Base-by-base conservation (phyloP, 1,140 invertebrate genomes). In the Meloidogyne floridensis region DNA sequence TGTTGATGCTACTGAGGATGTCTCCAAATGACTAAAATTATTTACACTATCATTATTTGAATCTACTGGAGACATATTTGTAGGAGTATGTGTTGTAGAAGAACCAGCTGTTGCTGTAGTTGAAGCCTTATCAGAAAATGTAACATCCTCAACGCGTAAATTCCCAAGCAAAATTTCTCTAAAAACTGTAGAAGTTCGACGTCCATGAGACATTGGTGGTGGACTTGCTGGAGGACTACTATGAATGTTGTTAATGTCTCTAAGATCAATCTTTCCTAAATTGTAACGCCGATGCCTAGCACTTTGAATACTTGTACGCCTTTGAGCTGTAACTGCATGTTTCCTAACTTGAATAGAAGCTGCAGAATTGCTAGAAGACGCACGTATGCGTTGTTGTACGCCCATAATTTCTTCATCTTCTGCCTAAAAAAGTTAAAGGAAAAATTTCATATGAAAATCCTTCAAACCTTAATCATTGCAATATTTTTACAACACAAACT, bases 261-360 rank as follows among this genome's bases (percentile, higher is more conserved):
- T n/a, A 65, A 65, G 15, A 65, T 65, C 59, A 65, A 65, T 65
- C 7, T 65, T 65, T 18, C n/a, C n/a, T 15, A 65, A 18, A 65
- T 65, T n/a, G 8, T 65, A n/a, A 65, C 59, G 59, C 18, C 59
- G 3, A 65, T 13, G 15, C 3, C 59, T n/a, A n/a, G 15, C 59
- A 65, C 59, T 65, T n/a, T 65, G 59, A n/a, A 65, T 65, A 65
- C 59, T 65, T n/a, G 59, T 65, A 6, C 59, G 59, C n/a, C 59
- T n/a, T 7, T 65, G 59, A 65, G 59, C 59, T 5, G 59, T 47
- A 47, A 8, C 59, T 7, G 59, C 59, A 65, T 65, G 13, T 65
- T 65, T 65, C 7, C 7, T 65, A n/a, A 65, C 59, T 5, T 15
- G 13, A n/a, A n/a, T n/a, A 65, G 59, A n/a, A 6, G 59, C n/a